Evolutionary conservation across 2,113 vertebrate species (phyloP).

Genomic region (Ageneiosus marmoratus): DNA sequence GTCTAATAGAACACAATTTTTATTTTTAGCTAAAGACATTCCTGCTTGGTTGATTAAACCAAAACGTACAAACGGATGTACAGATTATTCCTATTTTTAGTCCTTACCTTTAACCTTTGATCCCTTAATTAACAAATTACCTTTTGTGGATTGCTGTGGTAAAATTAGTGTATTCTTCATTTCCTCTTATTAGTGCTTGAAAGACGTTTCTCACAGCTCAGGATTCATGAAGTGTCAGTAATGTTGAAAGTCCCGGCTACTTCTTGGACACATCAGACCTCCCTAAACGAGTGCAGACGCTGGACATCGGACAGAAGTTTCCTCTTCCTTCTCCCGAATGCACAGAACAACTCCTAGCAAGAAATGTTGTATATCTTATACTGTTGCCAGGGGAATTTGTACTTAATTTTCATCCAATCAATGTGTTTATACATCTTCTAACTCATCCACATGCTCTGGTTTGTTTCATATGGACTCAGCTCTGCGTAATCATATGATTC

Average conservation of each 20-base stretch:
- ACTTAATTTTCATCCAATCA: conserved; percentile 55
- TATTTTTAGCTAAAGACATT: not conserved
- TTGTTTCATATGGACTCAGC: conserved; percentile 40
- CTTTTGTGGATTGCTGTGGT: not conserved
- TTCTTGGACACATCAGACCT: not conserved
- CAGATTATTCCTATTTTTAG: conserved; percentile 16
- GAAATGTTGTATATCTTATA: conserved; percentile 46
- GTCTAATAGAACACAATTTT: not conserved
- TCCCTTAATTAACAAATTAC: not conserved
- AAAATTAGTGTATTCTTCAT: not conserved
- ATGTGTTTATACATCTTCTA: conserved; percentile 48
- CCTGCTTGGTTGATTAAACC: not conserved
- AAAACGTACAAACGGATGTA: not conserved
- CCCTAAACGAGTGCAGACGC: not conserved
- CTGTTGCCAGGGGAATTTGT: conserved; percentile 49
- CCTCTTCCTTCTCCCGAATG: not conserved
- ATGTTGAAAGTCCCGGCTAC: conserved; percentile 4
- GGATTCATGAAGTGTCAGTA: conserved; percentile 14
- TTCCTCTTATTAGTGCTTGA: not conserved
- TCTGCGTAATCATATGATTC: conserved; percentile 33
- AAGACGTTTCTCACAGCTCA: not conserved
- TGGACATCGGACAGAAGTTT: not conserved
- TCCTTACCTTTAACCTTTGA: not conserved
- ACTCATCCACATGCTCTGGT: conserved; percentile 36
- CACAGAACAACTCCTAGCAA: not conserved